Base-by-base conservation (phyloP, 2,888 invertebrate species). In the Yponomeuta sedellus region DNA sequence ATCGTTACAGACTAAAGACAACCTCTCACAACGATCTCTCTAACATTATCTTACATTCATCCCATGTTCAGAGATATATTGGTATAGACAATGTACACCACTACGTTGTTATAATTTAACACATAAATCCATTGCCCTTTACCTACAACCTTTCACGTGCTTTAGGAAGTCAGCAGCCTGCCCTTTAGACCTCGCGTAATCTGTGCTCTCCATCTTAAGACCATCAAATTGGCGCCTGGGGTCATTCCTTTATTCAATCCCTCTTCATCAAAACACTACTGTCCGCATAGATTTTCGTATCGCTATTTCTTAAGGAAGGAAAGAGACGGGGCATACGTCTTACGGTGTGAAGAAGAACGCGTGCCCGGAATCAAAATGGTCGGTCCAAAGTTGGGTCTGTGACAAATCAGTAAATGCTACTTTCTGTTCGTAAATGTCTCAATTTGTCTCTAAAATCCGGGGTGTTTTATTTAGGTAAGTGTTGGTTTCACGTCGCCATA, bases 351-450 rank as follows among this genome's bases (percentile, higher is more conserved):
- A 52, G 44, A 3, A 12, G 16, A 52, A 52, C 16, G 12, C 16
- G 34, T 34, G 34, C 34, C 8, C 0, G 6, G 34, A 34, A 34
- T 34, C 1, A 34, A 8, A 34, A 5, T 8, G 34, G 34, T 34
- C 8, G 6, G 34, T 6, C 34, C 34, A 6, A 34, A 34, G 63
- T 20, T 11, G 22, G 40, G 40, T 6, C 63, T 70, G 77, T 75
- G 79, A 78, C 79, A 52, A 79, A 79, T 79, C 73, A 70, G 68
- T 77, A 78, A 79, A 73, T 68, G 76, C 73, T 22, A n/a, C 71
- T 69, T 71, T 71, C 59, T 20, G 28, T 1, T 5, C 10, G 39
- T 76, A 73, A 52, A 80, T 77, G 77, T 78, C 80, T 80, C 78
- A 80, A 75, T 79, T 16, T 72, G 75, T 73, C 68, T 19, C 39